Conservation (phyloP, 2,113 vertebrate genomes). For the Agapornis roseicollis region DNA sequence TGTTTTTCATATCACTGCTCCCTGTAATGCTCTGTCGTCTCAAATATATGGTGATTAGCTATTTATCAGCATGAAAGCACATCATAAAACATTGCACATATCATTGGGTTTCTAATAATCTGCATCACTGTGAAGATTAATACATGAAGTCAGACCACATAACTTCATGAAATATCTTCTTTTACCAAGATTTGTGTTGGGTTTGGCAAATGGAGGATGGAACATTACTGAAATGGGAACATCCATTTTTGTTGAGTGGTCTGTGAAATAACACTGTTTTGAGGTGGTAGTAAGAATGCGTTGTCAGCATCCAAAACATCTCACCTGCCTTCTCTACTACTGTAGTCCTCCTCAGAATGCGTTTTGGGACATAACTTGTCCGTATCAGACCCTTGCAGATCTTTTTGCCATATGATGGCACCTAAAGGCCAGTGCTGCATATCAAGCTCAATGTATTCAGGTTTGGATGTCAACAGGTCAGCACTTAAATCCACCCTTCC, state of each 20-base stretch:
- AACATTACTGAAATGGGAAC: not conserved
- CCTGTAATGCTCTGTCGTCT: slow-evolving; percentile 25
- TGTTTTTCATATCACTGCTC: slow-evolving; percentile 26
- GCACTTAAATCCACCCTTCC: not conserved
- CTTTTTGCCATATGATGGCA: not conserved
- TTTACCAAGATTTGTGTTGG: slow-evolving; percentile 13
- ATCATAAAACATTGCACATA: slow-evolving; percentile 43
- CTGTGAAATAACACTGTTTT: not conserved
- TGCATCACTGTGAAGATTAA: slow-evolving; percentile 31
- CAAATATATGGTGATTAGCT: slow-evolving; percentile 45
- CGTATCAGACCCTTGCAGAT: not conserved
- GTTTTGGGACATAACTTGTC: not conserved
- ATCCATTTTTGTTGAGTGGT: not conserved
- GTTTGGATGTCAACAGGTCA: not conserved
- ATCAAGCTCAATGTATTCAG: not conserved
- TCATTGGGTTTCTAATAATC: slow-evolving; percentile 7
- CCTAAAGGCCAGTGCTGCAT: not conserved
- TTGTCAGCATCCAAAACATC: not conserved
- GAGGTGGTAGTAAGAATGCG: not conserved
- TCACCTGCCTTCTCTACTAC: not conserved
- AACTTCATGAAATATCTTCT: slow-evolving; percentile 21
- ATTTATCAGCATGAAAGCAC: slow-evolving; percentile 22
- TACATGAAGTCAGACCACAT: not conserved
- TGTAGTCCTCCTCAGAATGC: not conserved
- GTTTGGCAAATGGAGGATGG: slow-evolving; percentile 1